Conservation (phyloP, 2,797 vertebrate genomes). For the Myiotriccus ornatus region DNA sequence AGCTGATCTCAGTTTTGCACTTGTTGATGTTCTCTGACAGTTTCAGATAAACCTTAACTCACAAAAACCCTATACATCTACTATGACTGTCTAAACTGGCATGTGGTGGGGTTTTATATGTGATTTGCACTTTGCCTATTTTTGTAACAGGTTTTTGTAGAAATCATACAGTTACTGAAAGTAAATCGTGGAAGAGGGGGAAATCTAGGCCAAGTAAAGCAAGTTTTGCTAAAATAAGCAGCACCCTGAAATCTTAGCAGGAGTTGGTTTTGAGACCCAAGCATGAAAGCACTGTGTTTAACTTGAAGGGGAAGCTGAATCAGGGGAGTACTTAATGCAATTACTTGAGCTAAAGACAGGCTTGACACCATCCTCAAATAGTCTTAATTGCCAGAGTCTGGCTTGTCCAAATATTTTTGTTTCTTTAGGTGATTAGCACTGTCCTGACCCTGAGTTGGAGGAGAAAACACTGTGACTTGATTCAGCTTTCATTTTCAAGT, state of each 20-base stretch:
- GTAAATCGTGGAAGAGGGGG: neutral
- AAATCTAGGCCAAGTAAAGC: too few relatives aligned
- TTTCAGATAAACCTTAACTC: neutral
- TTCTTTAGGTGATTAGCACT: neutral
- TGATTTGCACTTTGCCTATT: neutral
- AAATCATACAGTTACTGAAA: neutral
- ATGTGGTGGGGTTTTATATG: neutral
- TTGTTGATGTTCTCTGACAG: rapidly evolving
- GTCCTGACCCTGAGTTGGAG: neutral
- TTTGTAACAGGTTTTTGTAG: neutral
- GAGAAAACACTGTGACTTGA: neutral
- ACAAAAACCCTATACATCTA: rapidly evolving
- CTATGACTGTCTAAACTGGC: neutral
- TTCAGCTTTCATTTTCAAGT: neutral
- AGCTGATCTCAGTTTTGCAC: neutral
- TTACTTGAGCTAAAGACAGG: neutral
- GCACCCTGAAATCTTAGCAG: neutral
- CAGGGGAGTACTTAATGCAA: neutral
- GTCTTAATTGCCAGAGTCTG: neutral
- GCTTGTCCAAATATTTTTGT: neutral
- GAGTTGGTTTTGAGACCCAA: neutral
- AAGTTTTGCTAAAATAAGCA: neutral
- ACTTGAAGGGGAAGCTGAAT: neutral
- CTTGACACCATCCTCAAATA: neutral
- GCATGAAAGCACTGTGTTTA: neutral